Evolutionary conservation across 2,888 invertebrate genomes (phyloP).

Genomic region (Agonopterix alstromeriana): DNA sequence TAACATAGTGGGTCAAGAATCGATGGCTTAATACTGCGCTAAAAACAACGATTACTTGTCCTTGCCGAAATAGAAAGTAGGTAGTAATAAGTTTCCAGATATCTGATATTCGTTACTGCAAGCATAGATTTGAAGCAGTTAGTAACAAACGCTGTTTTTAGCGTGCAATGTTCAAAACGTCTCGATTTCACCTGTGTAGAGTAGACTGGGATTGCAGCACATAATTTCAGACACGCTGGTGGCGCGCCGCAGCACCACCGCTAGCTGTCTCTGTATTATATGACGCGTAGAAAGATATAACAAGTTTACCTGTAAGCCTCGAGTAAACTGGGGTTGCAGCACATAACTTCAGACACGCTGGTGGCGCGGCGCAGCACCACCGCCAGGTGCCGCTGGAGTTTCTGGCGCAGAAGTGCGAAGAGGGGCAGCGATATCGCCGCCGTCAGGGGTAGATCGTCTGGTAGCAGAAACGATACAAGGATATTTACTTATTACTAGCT

Average conservation of each 20-base stretch:
- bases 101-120: too few relatives aligned
- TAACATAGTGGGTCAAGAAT: too few relatives aligned
- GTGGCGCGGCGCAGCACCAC: conserved; percentile 56
- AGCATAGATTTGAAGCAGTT: too few relatives aligned
- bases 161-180: too few relatives aligned
- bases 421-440: conserved; percentile 60
- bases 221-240: conserved; percentile 66
- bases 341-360: conserved; percentile 64
- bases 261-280: conserved; percentile 50
- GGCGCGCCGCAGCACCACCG: conserved; percentile 50
- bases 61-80: too few relatives aligned
- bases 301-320: conserved; percentile 57
- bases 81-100: too few relatives aligned
- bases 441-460: conserved; percentile 66
- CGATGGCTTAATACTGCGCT: too few relatives aligned
- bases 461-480: conserved; percentile 5
- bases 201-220: conserved; percentile 57
- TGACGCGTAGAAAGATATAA: conserved; percentile 20
- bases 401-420: conserved; percentile 51
- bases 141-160: too few relatives aligned
- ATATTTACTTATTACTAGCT: not conserved
- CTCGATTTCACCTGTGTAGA: conserved; percentile 34
- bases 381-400: conserved; percentile 49
- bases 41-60: too few relatives aligned
- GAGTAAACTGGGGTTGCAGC: conserved; percentile 58